Percentiles rank a stretch among this genome's conserved stretches.
phyloP scores from a whole-genome alignment of 2,113 vertebrate genomes.

The Conger conger region DNA sequence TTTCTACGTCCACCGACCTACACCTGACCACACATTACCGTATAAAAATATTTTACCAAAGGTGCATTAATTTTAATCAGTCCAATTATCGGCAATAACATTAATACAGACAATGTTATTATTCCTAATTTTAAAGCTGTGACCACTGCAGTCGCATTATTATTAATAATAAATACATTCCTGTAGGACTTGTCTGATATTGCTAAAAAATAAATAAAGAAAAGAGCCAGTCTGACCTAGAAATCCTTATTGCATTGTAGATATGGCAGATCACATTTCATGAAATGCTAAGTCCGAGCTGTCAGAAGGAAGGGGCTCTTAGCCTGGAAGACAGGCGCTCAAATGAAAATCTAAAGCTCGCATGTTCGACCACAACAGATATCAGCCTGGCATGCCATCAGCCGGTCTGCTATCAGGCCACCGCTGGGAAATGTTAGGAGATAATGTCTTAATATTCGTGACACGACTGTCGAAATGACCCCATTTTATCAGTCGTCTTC shows the following conservation, averaged over 20 bases:
- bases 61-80: too few species aligned
- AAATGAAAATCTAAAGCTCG: background rate
- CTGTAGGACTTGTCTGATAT: too few species aligned
- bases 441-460: background rate
- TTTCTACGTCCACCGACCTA: too few species aligned
- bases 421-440: background rate
- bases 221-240: background rate
- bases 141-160: background rate
- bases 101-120: too few species aligned
- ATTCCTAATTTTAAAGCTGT: too few species aligned
- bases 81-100: too few species aligned
- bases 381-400: background rate
- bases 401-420: background rate
- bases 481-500: slow-evolving; percentile 8
- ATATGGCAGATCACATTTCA: background rate
- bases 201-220: background rate
- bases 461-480: slow-evolving; percentile 4
- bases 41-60: too few species aligned
- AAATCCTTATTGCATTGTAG: background rate
- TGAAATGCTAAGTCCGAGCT: background rate
- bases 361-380: background rate
- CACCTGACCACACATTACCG: too few species aligned
- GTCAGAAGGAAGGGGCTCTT: background rate
- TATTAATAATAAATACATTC: too few species aligned
- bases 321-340: background rate